Conservation (phyloP, 2,888 invertebrate genomes). For the Pterostichus niger region DNA sequence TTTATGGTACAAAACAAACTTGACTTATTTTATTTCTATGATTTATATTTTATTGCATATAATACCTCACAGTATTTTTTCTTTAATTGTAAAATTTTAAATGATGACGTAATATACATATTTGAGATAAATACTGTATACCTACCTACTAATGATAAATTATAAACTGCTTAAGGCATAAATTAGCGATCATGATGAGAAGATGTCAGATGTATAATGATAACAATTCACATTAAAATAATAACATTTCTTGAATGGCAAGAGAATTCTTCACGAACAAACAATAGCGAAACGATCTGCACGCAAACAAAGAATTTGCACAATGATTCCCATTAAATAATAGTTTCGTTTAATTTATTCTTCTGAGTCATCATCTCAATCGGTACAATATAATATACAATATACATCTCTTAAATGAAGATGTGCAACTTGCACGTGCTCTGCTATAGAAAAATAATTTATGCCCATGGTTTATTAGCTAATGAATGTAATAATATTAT, state of each 20-base stretch:
- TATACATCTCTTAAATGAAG: slow-evolving; percentile 1
- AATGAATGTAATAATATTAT: slow-evolving; percentile 35
- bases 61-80: too few relatives aligned
- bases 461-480: slow-evolving; percentile 23
- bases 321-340: slow-evolving; percentile 48
- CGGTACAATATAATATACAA: not conserved
- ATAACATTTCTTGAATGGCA: slow-evolving; percentile 55
- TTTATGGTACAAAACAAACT: too few relatives aligned
- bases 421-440: not conserved
- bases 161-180: slow-evolving; percentile 10
- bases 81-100: too few relatives aligned
- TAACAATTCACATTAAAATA: slow-evolving; percentile 56
- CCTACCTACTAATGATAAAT: slow-evolving; percentile 26
- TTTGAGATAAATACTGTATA: slow-evolving; percentile 25
- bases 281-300: slow-evolving; percentile 42
- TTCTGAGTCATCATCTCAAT: not conserved
- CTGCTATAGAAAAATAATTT: slow-evolving; percentile 8
- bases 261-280: slow-evolving; percentile 51
- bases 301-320: slow-evolving; percentile 55
- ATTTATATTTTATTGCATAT: too few relatives aligned
- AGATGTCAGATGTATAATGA: slow-evolving; percentile 55
- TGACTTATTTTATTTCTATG: too few relatives aligned
- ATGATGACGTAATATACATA: not conserved
- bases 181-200: slow-evolving; percentile 41
- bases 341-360: slow-evolving; percentile 4